Evolutionary conservation across 2,797 vertebrate species (phyloP).

Genomic region (Sarcophilus harrisii): DNA sequence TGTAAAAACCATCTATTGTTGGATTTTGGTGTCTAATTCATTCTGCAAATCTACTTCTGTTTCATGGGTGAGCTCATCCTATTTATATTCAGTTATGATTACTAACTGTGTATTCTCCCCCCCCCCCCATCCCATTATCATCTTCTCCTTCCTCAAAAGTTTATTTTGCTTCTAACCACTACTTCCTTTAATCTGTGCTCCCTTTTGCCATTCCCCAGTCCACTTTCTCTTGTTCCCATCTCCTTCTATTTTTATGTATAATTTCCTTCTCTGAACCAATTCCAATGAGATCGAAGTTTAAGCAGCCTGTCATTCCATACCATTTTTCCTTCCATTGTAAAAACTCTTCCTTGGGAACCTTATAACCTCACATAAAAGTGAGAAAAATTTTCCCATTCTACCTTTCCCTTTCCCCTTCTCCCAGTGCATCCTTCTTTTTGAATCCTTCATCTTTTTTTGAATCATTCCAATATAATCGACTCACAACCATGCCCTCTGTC

Average conservation of each 20-base stretch:
- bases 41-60: no score
- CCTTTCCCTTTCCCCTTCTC: neutral
- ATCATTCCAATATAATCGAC: neutral
- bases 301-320: neutral
- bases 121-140: no score
- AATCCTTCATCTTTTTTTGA: neutral
- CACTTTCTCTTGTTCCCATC: no score
- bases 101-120: no score
- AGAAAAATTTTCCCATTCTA: neutral
- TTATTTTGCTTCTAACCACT: no score
- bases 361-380: neutral
- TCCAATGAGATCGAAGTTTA: neutral
- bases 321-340: neutral
- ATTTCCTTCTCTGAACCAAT: neutral
- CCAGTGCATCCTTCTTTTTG: neutral
- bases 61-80: no score
- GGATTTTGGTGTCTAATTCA: no score
- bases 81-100: no score
- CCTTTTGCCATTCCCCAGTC: no score
- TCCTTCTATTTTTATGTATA: no score
- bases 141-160: neutral
- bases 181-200: neutral
- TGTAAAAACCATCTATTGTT: neutral
- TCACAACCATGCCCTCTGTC: neutral
- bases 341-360: neutral